A percentile compares a stretch with the other conserved stretches of the same genome.
Conservation (phyloP, 2,888 invertebrate species). For the Mimumesa dahlbomi region DNA sequence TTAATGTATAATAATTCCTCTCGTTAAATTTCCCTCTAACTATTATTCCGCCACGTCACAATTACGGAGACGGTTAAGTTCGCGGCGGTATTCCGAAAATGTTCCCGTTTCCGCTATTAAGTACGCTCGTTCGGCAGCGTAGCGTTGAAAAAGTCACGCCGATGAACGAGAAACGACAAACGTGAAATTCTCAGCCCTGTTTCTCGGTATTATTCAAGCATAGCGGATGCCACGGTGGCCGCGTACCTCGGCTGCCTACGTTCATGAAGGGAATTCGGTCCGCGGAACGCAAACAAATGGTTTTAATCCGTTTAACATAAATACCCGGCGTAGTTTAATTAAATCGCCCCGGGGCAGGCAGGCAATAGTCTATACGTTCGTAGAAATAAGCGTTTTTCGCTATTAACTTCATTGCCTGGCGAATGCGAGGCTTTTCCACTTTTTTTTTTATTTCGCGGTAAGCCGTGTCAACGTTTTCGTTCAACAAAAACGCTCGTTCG, state of each 20-base stretch:
- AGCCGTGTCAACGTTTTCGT: too few species aligned
- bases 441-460: conserved; percentile 8
- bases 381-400: conserved; percentile 2
- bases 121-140: too few species aligned
- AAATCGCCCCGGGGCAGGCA: conserved; percentile 57
- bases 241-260: conserved; percentile 22
- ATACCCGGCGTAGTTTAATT: conserved; percentile 69
- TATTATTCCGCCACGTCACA: too few species aligned
- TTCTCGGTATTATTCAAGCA: conserved; percentile 70
- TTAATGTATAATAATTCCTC: too few species aligned
- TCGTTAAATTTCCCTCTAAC: too few species aligned
- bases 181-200: conserved; percentile 65
- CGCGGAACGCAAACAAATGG: conserved; percentile 68
- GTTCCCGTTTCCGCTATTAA: too few species aligned
- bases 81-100: too few species aligned
- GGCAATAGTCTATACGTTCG: conserved; percentile 29
- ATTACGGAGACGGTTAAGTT: too few species aligned
- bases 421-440: not conserved
- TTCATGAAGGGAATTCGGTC: conserved; percentile 47
- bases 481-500: too few species aligned
- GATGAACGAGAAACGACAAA: conserved; percentile 59
- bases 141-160: conserved; percentile 60
- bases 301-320: conserved; percentile 74
- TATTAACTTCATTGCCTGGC: not conserved
- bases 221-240: conserved; percentile 56